Evolutionary conservation across 2,797 vertebrate species (phyloP).

Genomic region (Bradypus variegatus): DNA sequence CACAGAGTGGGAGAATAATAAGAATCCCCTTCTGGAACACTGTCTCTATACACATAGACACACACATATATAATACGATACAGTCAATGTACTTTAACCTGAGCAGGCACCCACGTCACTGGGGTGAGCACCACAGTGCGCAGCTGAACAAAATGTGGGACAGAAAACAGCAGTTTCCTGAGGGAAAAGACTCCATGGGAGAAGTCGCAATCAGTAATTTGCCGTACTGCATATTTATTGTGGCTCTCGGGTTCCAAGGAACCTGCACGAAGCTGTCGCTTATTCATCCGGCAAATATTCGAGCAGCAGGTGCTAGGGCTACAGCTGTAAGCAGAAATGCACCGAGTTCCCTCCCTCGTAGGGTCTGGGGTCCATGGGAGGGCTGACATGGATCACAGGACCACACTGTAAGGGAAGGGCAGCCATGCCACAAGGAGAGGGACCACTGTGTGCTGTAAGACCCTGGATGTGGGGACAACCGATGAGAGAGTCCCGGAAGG

Average conservation of each 20-base stretch:
- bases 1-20: not conserved
- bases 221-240: not conserved
- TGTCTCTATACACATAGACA: too few species aligned
- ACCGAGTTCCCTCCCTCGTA: not conserved
- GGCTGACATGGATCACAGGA: too few species aligned
- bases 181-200: not conserved
- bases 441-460: rapidly evolving
- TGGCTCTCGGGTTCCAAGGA: not conserved
- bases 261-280: not conserved
- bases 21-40: not conserved
- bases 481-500: not conserved
- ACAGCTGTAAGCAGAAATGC: not conserved
- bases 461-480: not conserved
- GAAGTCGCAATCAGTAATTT: not conserved
- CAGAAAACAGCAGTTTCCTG: not conserved
- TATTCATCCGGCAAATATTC: not conserved
- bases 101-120: too few species aligned
- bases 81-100: too few species aligned
- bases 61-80: too few species aligned
- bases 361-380: not conserved
- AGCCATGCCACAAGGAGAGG: not conserved
- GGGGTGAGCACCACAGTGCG: too few species aligned
- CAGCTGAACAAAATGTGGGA: not conserved
- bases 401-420: not conserved
- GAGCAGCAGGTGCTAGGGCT: not conserved